phyloP scores from a whole-genome alignment of 2,888 invertebrate genomes.

The Drosophila macrospina region DNA sequence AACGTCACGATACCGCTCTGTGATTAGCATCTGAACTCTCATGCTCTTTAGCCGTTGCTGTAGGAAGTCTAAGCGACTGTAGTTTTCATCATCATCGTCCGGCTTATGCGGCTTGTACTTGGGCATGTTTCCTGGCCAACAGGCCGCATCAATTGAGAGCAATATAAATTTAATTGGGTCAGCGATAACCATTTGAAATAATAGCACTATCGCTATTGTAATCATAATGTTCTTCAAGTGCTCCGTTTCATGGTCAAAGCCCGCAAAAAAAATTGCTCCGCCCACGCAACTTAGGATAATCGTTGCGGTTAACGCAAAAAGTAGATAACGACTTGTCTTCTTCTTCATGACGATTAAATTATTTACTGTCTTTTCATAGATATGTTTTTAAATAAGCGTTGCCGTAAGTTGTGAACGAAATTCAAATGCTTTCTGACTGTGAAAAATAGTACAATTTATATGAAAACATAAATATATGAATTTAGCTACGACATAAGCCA shows the following conservation, averaged over 20 bases:
- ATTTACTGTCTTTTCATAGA: not conserved
- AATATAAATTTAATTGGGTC: slow-evolving; percentile 38
- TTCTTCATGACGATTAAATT: not conserved
- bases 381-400: not conserved
- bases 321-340: not conserved
- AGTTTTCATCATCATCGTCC: not conserved
- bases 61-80: slow-evolving; percentile 56
- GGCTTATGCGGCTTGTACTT: not conserved
- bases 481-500: too few species aligned
- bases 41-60: slow-evolving; percentile 59
- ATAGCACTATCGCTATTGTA: slow-evolving; percentile 26
- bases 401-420: not conserved
- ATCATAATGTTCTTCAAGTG: slow-evolving; percentile 36
- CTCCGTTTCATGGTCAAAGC: slow-evolving; percentile 36
- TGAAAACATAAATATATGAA: too few species aligned
- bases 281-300: slow-evolving; percentile 14
- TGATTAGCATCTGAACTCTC: slow-evolving; percentile 57
- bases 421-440: not conserved
- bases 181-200: slow-evolving; percentile 15
- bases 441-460: too few species aligned
- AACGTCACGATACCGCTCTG: slow-evolving; percentile 66
- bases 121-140: slow-evolving; percentile 21
- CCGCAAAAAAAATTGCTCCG: slow-evolving; percentile 10
- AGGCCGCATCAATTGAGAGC: slow-evolving; percentile 30
- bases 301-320: slow-evolving; percentile 7